phyloP scores from a whole-genome alignment of 37 sponge, comb jelly and placozoan species.

The Agelas oroides region DNA sequence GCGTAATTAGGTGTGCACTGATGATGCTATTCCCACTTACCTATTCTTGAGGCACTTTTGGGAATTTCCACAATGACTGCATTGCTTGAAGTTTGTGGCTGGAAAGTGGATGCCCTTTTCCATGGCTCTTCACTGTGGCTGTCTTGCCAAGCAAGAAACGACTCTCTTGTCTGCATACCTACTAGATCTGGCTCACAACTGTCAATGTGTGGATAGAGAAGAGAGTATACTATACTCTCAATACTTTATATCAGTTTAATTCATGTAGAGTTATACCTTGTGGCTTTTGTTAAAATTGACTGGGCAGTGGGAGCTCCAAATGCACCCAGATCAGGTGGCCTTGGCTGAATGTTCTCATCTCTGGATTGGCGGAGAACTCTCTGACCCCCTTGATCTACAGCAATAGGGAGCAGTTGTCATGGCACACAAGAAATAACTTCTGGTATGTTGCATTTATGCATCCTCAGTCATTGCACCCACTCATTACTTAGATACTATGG shows the following conservation, averaged over 20 bases:
- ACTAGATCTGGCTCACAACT: background rate
- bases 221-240: too few species aligned
- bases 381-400: background rate
- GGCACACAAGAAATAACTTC: too few species aligned
- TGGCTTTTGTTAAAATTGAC: constrained; percentile 38
- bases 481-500: too few species aligned
- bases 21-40: constrained; percentile 17
- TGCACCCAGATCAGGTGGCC: constrained; percentile 37
- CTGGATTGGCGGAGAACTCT: background rate
- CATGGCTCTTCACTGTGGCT: background rate
- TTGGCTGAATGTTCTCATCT: background rate
- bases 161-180: constrained; percentile 51
- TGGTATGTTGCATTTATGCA: too few species aligned
- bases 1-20: too few species aligned
- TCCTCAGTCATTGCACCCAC: too few species aligned
- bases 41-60: constrained; percentile 37
- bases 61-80: constrained; percentile 50
- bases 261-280: background rate
- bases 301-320: constrained; percentile 37
- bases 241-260: too few species aligned
- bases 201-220: background rate
- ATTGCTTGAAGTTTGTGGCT: background rate
- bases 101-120: background rate
- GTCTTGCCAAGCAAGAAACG: constrained; percentile 78
- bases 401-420: background rate